Conservation (phyloP, 1,140 invertebrate genomes). For the Bradynema listronoti region DNA sequence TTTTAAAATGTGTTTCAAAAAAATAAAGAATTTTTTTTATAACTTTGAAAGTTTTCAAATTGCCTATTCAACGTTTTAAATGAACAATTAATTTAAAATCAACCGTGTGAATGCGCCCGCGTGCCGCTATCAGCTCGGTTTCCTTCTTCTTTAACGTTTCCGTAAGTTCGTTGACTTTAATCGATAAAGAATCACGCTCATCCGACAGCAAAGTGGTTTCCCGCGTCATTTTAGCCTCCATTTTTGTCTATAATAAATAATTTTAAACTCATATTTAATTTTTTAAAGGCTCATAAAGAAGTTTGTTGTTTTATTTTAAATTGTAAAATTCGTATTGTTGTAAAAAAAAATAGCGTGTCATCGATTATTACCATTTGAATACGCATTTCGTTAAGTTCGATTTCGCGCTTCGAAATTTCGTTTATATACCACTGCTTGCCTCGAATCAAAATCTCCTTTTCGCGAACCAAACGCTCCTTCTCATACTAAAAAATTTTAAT, state of each 20-base stretch:
- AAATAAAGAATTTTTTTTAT: slow-evolving; percentile 9
- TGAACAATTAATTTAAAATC: too few relatives aligned
- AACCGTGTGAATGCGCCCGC: slow-evolving; percentile 1
- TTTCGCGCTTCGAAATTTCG: slow-evolving; percentile 23
- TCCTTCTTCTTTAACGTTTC: slow-evolving; percentile 5
- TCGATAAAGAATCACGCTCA: background rate
- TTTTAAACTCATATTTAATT: background rate
- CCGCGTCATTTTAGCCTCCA: slow-evolving; percentile 1
- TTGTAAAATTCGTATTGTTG: background rate
- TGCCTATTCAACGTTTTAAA: too few relatives aligned
- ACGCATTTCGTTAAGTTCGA: slow-evolving; percentile 21
- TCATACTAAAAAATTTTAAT: slow-evolving; percentile 16
- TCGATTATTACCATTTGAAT: slow-evolving; percentile 7
- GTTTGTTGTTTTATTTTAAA: background rate
- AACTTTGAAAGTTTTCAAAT: too few relatives aligned
- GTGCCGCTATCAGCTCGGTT: background rate
- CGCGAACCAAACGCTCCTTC: slow-evolving; percentile 23
- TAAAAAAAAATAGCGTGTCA: background rate
- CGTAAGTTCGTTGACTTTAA: slow-evolving; percentile 2
- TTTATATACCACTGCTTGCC: slow-evolving; percentile 31
- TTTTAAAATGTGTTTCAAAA: background rate
- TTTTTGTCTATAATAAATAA: slow-evolving; percentile 1
- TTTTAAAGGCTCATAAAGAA: background rate
- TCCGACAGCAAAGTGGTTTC: slow-evolving; percentile 1
- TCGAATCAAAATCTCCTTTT: slow-evolving; percentile 20